phyloP scores from a whole-genome alignment of 1,140 invertebrate species.

The Plectrocnemia conspersa region DNA sequence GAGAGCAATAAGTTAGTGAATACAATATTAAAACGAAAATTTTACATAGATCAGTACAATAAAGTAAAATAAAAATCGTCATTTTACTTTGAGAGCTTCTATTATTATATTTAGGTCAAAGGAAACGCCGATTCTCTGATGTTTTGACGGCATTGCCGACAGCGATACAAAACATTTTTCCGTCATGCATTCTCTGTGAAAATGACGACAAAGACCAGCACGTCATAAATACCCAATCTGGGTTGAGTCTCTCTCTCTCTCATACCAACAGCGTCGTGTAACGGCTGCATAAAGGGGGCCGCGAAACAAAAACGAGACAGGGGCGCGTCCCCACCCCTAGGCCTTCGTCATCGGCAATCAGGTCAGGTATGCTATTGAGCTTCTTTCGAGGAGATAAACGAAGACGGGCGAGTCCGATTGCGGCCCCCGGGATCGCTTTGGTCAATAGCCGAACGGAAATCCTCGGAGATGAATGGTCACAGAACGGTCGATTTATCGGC shows the following conservation, averaged over 20 bases:
- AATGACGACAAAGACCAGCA: constrained; percentile 2
- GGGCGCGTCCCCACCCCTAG: background rate
- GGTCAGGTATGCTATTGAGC: constrained; percentile 30
- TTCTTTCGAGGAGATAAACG: constrained; percentile 30
- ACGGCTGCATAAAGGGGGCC: background rate
- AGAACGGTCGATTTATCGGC: background rate
- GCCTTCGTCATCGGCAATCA: constrained; percentile 22
- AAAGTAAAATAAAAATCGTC: too few relatives aligned
- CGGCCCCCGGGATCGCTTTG: constrained; percentile 16
- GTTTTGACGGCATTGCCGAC: too few relatives aligned
- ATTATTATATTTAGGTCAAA: too few relatives aligned
- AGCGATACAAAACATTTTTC: too few relatives aligned
- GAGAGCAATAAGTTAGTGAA: too few relatives aligned
- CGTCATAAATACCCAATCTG: constrained; percentile 15
- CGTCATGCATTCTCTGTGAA: too few relatives aligned
- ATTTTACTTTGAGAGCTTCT: too few relatives aligned
- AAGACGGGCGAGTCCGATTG: constrained; percentile 8
- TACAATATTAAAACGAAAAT: too few relatives aligned
- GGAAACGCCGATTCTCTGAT: too few relatives aligned
- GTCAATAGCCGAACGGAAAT: constrained; percentile 23
- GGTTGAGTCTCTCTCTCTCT: constrained; percentile 12
- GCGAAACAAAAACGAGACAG: constrained; percentile 24
- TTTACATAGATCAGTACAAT: too few relatives aligned
- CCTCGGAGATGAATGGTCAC: constrained; percentile 18
- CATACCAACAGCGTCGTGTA: constrained; percentile 3